Base-by-base conservation (phyloP, 2,113 vertebrate species). In the Amia ocellicauda region DNA sequence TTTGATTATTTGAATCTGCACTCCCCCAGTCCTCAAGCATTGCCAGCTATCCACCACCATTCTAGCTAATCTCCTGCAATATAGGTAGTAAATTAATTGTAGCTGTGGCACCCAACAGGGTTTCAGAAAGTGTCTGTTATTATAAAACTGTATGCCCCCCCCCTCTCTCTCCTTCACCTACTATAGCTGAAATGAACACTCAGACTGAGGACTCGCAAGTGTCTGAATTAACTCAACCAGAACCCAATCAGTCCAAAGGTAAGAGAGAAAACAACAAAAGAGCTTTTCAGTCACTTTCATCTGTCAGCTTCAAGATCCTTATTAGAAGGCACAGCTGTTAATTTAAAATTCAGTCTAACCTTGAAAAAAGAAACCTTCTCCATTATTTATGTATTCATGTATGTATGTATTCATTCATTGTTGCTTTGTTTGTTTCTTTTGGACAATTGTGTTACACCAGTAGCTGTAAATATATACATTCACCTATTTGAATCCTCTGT, bases 221-320 rank as follows among this genome's bases (percentile, higher is more conserved):
- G 70, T 45, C 77, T 43, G 70, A 77, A 74, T 72, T 74, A 59
- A 70, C 58, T 83, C 71, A 65, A 75, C 65, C 78, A 61, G 81
- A 80, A 80, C 85, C 71, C 79, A 78, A 66, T 79, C 83, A 81
- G 76, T 81, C 87, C 82, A 87, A 90, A 87, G 89, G 89, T 90
- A 81, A 83, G 72, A 47, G 20, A 41, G 4, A 8, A 20, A 16
- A 50, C 63, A 66, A 55, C 57, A 55, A 64, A 55, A 29, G 51
- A 11, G 9, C 67, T 62, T 67, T 58, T 13, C 52, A 36, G 72
- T 60, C 60, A 57, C 69, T 72, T 67, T 70, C 74, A 58, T 76
- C 72, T 77, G 68, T 71, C 76, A 79, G 24, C 41, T 24, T 64
- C 57, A n/a, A 5, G 63, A 61, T 62, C 72, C 67, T 67, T 74